Base-by-base conservation (phyloP, 2,797 vertebrate genomes). In the Mus caroli region DNA sequence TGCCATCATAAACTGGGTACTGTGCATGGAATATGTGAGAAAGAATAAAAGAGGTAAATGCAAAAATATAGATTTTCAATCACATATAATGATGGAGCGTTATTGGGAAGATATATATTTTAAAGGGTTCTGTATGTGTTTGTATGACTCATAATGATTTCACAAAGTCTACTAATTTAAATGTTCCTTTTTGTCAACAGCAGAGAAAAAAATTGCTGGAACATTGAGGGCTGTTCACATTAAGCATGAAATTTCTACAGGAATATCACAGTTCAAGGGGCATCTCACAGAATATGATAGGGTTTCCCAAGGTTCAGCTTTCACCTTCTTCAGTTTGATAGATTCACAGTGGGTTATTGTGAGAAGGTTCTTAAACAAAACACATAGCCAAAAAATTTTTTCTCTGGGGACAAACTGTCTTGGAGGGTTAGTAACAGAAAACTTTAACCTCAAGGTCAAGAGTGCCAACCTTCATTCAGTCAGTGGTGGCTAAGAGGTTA, bases 251-350 rank as follows among this genome's bases (percentile, higher is more conserved):
- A 94, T 92, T 97, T 94, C n/a, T 88, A 34, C 24, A 93, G 88
- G 20, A 90, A 80, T 52, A 95, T 80, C 86, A 82, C 89, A 93
- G 86, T 96, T 92, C 82, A 96, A 62, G 82, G n/a, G 54, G 2
- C 71, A 91, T 77, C 86, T 89, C 4, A 58, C 88, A 69, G 80
- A 82, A 54, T 19, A 10, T 28, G 28, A 83, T 73, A 50, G 69
- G 40, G n/a, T 78, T 94, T 97, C 96, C 69, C 26, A 92, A 92
- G 92, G 73, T 82, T 94, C 46, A 71, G 10, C 22, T 96, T 96
- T 95, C 90, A 92, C 40, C 54, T 50, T 94, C 90, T 56, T 92
- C 54, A 83, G 87, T 86, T 56, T 71, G 85, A 79, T 87, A 76
- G 79, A 87, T 95, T 88, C 84, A 95, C 58, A 69, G 52, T 58